phyloP scores from a whole-genome alignment of 2,113 vertebrate species.

The Pelmatolapia mariae region DNA sequence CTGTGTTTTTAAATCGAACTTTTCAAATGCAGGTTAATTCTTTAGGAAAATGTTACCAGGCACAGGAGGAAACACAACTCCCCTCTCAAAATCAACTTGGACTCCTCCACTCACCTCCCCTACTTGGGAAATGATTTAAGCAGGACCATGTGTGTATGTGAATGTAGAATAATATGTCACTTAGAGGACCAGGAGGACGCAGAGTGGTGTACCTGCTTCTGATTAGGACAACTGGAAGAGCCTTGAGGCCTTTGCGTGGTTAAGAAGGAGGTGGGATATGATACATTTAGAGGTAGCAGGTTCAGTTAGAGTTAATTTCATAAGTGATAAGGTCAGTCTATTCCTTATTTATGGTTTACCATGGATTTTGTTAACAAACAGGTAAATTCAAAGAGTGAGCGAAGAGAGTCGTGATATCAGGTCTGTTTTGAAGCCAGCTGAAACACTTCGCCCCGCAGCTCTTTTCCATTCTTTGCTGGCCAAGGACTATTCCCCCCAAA shows the following conservation, averaged over 20 bases:
- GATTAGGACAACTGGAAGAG: slow-evolving; percentile 60
- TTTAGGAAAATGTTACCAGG: slow-evolving; percentile 61
- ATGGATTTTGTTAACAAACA: slow-evolving; percentile 10
- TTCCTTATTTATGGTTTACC: slow-evolving; percentile 2
- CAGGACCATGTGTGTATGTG: slow-evolving; percentile 73
- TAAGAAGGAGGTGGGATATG: slow-evolving; percentile 35
- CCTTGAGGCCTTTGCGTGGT: slow-evolving; percentile 30
- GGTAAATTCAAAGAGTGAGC: neutral
- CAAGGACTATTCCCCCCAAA: slow-evolving; percentile 78
- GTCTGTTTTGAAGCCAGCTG: slow-evolving; percentile 46
- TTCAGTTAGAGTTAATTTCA: slow-evolving; percentile 16
- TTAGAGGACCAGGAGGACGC: slow-evolving; percentile 63
- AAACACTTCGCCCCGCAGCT: slow-evolving; percentile 66
- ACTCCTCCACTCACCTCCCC: slow-evolving; percentile 56
- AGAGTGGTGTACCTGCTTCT: slow-evolving; percentile 69
- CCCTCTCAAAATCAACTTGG: slow-evolving; percentile 62
- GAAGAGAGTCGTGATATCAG: neutral
- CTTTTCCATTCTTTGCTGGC: slow-evolving; percentile 77
- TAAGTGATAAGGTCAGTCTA: neutral
- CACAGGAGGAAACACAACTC: slow-evolving; percentile 58
- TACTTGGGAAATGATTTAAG: slow-evolving; percentile 76
- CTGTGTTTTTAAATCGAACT: slow-evolving; percentile 18
- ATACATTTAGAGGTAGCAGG: slow-evolving; percentile 49
- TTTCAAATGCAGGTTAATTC: slow-evolving; percentile 47
- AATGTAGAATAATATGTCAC: slow-evolving; percentile 73